Conservation (phyloP, 2,113 vertebrate genomes). For the Austrofundulus limnaeus region DNA sequence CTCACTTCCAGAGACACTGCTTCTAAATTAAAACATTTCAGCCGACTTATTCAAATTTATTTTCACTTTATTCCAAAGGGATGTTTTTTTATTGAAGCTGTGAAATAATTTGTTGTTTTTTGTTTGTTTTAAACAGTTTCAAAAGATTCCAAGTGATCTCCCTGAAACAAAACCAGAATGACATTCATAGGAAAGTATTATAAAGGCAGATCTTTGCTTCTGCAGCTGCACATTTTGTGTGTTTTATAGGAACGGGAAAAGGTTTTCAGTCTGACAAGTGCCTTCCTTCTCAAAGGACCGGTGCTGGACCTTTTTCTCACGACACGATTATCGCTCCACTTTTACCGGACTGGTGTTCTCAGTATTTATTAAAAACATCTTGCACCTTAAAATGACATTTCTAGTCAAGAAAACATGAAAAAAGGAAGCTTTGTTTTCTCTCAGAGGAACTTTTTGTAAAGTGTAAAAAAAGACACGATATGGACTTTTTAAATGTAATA, state of each 20-base stretch:
- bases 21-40: no score
- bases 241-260: conserved; percentile 21
- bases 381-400: conserved; percentile 22
- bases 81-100: conserved; percentile 61
- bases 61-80: conserved; percentile 34
- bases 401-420: no score
- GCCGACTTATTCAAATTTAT: conserved; percentile 39
- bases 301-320: conserved; percentile 24
- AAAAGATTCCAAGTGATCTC: conserved; percentile 2
- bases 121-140: conserved; percentile 7
- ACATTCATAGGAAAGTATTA: background rate
- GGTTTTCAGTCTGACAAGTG: conserved; percentile 54
- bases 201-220: conserved; percentile 19
- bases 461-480: conserved; percentile 74
- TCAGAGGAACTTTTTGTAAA: conserved; percentile 73
- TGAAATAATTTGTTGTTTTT: conserved; percentile 55
- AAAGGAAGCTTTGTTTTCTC: conserved; percentile 61
- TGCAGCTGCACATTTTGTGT: conserved; percentile 20
- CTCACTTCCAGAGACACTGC: no score
- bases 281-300: conserved; percentile 57
- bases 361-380: conserved; percentile 20
- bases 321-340: conserved; percentile 14
- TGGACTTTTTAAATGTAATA: conserved; percentile 51
- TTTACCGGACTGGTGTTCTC: conserved; percentile 16
- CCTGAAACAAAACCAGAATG: conserved; percentile 17